A percentile compares a stretch with the other conserved stretches of the same genome.
These are phyloP conservation scores for Hydropotes inermis DNA, from an alignment of 2,113 vertebrate genomes.

Conservation along the genomic window DNA sequence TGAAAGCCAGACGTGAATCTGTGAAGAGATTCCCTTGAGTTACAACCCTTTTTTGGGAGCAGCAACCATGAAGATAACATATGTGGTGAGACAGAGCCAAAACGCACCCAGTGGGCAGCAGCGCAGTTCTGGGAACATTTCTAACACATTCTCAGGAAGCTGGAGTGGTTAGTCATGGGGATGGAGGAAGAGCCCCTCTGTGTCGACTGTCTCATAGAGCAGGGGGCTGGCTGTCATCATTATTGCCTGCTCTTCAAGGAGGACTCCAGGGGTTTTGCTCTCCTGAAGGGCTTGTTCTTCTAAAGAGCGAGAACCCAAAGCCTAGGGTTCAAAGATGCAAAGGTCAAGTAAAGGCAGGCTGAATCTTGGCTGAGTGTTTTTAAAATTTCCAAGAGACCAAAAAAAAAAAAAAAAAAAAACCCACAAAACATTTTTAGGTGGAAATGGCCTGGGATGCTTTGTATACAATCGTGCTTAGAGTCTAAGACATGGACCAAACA, in stretches of 20 bases:
- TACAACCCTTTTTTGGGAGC: constrained; percentile 51
- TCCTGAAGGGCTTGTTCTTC: background rate
- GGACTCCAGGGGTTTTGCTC: background rate
- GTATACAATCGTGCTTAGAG: background rate
- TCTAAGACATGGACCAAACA: background rate
- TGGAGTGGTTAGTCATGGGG: constrained; percentile 38
- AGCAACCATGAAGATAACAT: constrained; percentile 69
- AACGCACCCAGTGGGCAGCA: constrained; percentile 52
- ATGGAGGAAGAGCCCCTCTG: background rate
- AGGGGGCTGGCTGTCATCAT: background rate
- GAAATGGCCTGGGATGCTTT: background rate
- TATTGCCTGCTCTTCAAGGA: background rate
- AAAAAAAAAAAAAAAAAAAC: background rate
- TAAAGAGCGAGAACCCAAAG: background rate
- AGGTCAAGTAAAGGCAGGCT: background rate
- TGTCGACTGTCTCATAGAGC: background rate
- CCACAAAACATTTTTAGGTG: background rate
- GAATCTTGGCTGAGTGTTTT: background rate
- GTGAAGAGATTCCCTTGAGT: constrained; percentile 73
- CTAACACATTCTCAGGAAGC: constrained; percentile 59
- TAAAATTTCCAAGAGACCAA: background rate
- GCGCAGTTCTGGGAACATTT: constrained; percentile 27
- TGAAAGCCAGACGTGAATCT: constrained; percentile 71
- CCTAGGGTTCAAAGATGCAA: background rate
- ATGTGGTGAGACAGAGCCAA: constrained; percentile 69